phyloP scores from a whole-genome alignment of 2,797 vertebrate genomes.

The Rhinoraja longicauda region DNA sequence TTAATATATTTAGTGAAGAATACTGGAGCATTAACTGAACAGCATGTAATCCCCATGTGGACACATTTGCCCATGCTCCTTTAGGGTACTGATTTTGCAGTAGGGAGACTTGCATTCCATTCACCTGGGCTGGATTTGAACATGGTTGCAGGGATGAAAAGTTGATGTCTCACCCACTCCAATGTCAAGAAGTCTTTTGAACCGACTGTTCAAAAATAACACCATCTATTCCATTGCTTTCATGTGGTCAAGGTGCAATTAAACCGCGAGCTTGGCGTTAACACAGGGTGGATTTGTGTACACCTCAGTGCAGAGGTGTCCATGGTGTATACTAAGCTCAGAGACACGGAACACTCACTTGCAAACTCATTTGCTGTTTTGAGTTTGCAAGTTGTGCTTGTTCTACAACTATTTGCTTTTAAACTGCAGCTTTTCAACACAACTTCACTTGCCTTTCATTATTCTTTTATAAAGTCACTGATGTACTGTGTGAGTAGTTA shows the following conservation, averaged over 20 bases:
- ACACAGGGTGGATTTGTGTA: neutral
- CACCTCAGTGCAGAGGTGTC: neutral
- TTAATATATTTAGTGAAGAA: neutral
- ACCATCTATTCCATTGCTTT: neutral
- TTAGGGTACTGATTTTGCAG: neutral
- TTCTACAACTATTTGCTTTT: neutral
- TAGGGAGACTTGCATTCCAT: neutral
- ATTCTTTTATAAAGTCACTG: neutral
- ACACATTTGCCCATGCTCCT: neutral
- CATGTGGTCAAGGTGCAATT: neutral
- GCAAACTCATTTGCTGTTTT: neutral
- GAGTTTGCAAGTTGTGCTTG: neutral
- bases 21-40: too few relatives aligned
- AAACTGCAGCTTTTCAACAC: neutral
- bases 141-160: neutral
- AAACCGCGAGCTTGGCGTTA: neutral
- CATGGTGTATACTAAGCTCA: neutral
- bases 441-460: too few relatives aligned
- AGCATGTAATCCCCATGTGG: too few relatives aligned
- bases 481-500: neutral
- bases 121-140: neutral
- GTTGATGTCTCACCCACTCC: neutral
- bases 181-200: neutral
- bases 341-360: neutral
- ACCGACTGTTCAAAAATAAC: neutral